These are phyloP conservation scores for Neotoma lepida DNA, from an alignment of 2,113 vertebrate genomes.

Conservation along the genomic window DNA sequence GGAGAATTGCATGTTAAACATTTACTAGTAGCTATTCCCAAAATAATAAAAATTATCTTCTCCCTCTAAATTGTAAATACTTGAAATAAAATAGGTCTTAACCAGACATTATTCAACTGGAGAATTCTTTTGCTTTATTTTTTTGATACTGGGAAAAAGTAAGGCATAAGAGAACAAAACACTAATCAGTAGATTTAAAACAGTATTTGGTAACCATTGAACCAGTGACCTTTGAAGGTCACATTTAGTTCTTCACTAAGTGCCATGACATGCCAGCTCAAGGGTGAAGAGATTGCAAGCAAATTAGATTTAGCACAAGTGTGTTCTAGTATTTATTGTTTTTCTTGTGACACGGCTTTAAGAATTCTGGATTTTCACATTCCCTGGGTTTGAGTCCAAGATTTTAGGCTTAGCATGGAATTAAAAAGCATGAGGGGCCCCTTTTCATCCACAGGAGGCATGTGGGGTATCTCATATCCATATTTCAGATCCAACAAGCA, in stretches of 20 bases:
- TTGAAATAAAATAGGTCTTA: slow-evolving; percentile 48
- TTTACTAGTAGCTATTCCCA: background rate
- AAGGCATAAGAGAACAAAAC: background rate
- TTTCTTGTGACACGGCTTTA: slow-evolving; percentile 34
- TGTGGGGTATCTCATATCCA: background rate
- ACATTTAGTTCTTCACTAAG: slow-evolving; percentile 35
- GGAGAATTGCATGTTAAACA: slow-evolving; percentile 9
- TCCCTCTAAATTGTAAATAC: slow-evolving; percentile 16
- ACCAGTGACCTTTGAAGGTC: slow-evolving; percentile 44
- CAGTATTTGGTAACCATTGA: slow-evolving; percentile 33
- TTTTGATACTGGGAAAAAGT: slow-evolving; percentile 15
- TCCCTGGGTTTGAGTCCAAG: slow-evolving; percentile 35
- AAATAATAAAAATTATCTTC: slow-evolving; percentile 40
- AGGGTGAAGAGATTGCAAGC: slow-evolving; percentile 30
- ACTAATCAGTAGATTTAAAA: slow-evolving; percentile 20
- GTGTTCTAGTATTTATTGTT: background rate
- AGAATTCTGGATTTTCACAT: slow-evolving; percentile 36
- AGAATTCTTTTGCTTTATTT: slow-evolving; percentile 30
- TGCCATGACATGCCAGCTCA: background rate
- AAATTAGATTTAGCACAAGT: slow-evolving; percentile 48
- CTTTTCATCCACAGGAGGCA: slow-evolving; percentile 28
- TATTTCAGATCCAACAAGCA: background rate
- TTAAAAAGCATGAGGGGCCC: slow-evolving; percentile 13
- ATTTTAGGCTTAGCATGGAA: slow-evolving; percentile 55
- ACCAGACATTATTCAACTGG: slow-evolving; percentile 23